phyloP scores from a whole-genome alignment of 2,797 vertebrate genomes.

The Chloroceryle amazona region DNA sequence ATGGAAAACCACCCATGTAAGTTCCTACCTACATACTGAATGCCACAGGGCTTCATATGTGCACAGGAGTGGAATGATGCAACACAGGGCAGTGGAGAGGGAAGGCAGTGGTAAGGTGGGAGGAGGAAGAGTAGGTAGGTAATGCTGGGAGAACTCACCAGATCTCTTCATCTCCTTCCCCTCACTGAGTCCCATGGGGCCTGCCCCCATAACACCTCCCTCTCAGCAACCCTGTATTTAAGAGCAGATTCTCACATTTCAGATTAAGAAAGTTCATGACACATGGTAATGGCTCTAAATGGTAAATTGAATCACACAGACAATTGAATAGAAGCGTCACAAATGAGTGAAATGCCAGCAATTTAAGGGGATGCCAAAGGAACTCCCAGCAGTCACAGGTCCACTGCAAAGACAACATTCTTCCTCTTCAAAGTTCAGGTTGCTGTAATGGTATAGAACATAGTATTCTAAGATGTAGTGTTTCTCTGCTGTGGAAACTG shows the following conservation, averaged over 20 bases:
- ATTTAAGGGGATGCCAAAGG: conserved; percentile 22
- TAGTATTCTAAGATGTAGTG: neutral
- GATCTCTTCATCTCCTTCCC: conserved; percentile 22
- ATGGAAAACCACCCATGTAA: neutral
- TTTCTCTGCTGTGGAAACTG: neutral
- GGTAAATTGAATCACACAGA: conserved; percentile 65
- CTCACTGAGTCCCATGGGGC: neutral
- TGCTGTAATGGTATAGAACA: neutral
- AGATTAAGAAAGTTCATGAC: conserved; percentile 61
- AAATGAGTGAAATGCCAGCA: conserved; percentile 43
- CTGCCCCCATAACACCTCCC: conserved; percentile 24
- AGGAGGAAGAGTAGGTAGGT: neutral
- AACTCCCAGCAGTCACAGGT: neutral
- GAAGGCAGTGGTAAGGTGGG: neutral
- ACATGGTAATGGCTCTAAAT: conserved; percentile 61
- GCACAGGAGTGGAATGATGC: neutral
- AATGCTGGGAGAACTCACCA: neutral
- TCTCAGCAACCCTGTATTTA: conserved; percentile 29
- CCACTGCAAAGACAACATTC: neutral
- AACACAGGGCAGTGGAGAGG: neutral
- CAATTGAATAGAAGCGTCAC: conserved; percentile 38
- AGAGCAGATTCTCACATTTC: conserved; percentile 61
- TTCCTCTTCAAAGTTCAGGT: neutral
- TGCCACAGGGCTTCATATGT: neutral
- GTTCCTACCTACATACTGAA: neutral